Conservation (phyloP, 2,797 vertebrate genomes). For the Danio aesculapii region DNA sequence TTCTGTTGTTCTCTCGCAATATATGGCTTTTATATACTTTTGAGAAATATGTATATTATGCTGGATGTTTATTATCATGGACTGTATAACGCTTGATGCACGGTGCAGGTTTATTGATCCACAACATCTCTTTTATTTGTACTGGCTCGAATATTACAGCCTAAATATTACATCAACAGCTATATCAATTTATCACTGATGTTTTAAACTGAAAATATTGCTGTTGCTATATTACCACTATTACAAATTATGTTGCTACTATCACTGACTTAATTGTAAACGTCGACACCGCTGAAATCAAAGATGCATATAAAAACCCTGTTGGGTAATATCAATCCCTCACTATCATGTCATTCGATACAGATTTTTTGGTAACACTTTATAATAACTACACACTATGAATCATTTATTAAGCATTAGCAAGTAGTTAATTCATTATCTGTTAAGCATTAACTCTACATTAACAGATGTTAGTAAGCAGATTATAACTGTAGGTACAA, state of each 20-base stretch:
- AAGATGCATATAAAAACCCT: neutral
- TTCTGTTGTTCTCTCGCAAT: constrained; percentile 27
- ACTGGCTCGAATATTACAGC: constrained; percentile 23
- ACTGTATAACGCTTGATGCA: constrained; percentile 35
- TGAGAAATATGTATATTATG: constrained; percentile 45
- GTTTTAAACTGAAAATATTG: constrained; percentile 33
- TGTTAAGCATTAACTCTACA: too few relatives aligned
- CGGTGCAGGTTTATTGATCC: constrained; percentile 58
- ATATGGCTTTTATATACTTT: constrained; percentile 38
- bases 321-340: neutral
- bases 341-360: neutral
- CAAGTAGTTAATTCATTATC: too few relatives aligned
- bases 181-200: constrained; percentile 33
- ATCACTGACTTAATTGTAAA: neutral
- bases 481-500: too few relatives aligned
- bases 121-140: constrained; percentile 50
- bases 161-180: constrained; percentile 26
- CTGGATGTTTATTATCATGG: constrained; percentile 47
- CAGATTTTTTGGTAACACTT: too few relatives aligned
- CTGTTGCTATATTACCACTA: constrained; percentile 18
- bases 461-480: too few relatives aligned
- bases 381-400: too few relatives aligned
- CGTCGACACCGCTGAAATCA: neutral
- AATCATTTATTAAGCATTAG: too few relatives aligned
- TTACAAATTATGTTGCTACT: neutral